phyloP scores from a whole-genome alignment of 2,888 invertebrate species.

The Ashinkailepas kermadecensis region DNA sequence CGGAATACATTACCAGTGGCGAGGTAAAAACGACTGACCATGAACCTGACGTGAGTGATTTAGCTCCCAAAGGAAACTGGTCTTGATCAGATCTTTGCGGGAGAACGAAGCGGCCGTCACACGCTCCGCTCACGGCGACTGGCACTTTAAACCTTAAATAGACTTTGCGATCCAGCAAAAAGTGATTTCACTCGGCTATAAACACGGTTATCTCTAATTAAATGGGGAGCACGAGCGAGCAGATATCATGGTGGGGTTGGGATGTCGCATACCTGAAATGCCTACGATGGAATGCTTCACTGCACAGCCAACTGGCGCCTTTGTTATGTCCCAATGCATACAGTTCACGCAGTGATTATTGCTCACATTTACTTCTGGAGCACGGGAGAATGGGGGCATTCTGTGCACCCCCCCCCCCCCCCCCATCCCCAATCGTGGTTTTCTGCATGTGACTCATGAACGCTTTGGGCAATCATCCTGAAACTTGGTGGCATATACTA shows the following conservation, averaged over 20 bases:
- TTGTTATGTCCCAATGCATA: no score
- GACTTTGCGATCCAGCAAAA: neutral
- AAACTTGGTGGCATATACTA: no score
- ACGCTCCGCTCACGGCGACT: neutral
- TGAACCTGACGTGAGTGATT: slow-evolving; percentile 16
- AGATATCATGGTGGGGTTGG: neutral
- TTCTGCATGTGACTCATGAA: no score
- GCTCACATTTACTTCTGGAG: no score
- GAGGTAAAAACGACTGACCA: slow-evolving; percentile 2
- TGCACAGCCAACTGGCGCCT: no score
- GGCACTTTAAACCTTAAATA: neutral
- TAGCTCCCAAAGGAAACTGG: slow-evolving; percentile 11
- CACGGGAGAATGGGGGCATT: no score
- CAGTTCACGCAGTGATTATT: no score
- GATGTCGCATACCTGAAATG: neutral
- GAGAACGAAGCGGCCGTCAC: neutral
- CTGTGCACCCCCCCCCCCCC: no score
- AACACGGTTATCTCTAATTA: neutral
- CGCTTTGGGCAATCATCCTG: no score
- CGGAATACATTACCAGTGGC: neutral
- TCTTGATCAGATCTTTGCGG: neutral
- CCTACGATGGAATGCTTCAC: no score
- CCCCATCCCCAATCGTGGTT: no score
- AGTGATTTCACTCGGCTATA: neutral
- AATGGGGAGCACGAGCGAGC: neutral